phyloP scores from a whole-genome alignment of 2,797 vertebrate species.

The Clamator glandarius region DNA sequence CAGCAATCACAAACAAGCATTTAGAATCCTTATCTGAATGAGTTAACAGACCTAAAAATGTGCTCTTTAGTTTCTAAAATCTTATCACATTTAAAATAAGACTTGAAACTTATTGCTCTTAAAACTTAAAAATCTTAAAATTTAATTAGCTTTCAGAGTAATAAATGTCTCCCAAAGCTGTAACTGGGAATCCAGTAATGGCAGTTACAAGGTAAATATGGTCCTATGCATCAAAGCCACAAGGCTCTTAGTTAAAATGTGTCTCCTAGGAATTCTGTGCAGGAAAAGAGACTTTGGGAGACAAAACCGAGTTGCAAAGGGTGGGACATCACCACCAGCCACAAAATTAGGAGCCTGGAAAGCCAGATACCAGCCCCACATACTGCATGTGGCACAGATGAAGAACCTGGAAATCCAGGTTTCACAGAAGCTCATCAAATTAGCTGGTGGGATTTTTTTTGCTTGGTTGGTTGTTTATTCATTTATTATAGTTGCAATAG shows the following conservation, averaged over 20 bases:
- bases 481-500: neutral
- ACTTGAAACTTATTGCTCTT: neutral
- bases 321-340: neutral
- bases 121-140: neutral
- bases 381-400: neutral
- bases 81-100: neutral
- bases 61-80: neutral
- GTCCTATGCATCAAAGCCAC: neutral
- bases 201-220: neutral
- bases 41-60: neutral
- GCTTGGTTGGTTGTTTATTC: accelerated
- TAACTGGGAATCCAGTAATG: neutral
- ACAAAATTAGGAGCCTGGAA: neutral
- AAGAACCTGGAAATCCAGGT: neutral
- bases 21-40: neutral
- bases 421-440: neutral
- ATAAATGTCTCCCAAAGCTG: neutral
- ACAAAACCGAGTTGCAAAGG: accelerated
- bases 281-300: neutral
- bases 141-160: neutral
- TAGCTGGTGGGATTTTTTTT: neutral
- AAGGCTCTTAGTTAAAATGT: neutral
- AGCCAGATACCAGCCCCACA: neutral
- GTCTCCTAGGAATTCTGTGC: neutral
- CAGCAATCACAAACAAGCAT: neutral